phyloP scores from a whole-genome alignment of 1,140 invertebrate species.

The Geopemphigus sp. region DNA sequence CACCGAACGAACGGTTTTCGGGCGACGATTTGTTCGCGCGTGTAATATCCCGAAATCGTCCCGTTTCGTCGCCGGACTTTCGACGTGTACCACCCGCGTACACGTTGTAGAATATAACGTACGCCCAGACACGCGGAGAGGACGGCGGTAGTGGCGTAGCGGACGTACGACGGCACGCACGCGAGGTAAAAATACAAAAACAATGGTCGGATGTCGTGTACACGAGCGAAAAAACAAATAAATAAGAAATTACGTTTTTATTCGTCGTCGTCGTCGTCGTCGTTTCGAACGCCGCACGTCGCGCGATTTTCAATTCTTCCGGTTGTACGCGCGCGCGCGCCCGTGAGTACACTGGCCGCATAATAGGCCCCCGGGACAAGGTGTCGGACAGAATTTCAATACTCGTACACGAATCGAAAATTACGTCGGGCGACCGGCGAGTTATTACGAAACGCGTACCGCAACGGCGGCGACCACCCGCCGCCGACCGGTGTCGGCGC shows the following conservation, averaged over 20 bases:
- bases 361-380: not conserved
- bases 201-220: slow-evolving; percentile 35
- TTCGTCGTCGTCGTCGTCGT: not conserved
- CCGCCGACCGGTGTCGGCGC: not conserved
- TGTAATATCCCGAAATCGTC: too few relatives aligned
- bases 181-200: not conserved
- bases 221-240: not conserved
- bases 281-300: not conserved
- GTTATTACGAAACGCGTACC: too few relatives aligned
- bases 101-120: not conserved
- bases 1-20: too few relatives aligned
- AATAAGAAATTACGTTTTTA: not conserved
- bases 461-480: not conserved
- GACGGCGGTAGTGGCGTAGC: too few relatives aligned
- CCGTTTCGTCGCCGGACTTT: too few relatives aligned
- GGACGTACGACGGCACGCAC: not conserved
- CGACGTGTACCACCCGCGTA: too few relatives aligned
- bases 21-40: too few relatives aligned
- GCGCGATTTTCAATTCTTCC: slow-evolving; percentile 11
- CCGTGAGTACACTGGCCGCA: too few relatives aligned
- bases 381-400: slow-evolving; percentile 13
- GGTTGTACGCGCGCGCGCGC: not conserved
- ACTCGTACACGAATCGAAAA: not conserved
- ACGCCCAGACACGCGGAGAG: slow-evolving; percentile 9
- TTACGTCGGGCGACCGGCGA: too few relatives aligned